phyloP scores from a whole-genome alignment of 64 coral and sea anemone genomes.

The Cladopsammia gracilis region DNA sequence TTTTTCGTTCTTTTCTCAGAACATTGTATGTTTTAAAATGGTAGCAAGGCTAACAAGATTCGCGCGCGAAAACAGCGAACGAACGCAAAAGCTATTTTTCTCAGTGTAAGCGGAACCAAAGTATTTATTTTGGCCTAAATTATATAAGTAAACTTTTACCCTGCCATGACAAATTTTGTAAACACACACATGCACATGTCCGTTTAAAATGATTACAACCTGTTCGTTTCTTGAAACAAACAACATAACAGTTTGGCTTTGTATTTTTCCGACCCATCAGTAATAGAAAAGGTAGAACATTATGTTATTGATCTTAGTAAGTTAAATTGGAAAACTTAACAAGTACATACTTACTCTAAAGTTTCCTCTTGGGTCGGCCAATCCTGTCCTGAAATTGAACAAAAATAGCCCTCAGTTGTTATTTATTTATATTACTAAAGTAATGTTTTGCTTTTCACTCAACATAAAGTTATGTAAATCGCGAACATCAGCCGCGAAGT shows the following conservation, averaged over 20 bases:
- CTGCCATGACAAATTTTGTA: background rate
- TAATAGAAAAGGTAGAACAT: no score
- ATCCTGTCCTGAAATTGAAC: background rate
- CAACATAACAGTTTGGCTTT: background rate
- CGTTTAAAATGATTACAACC: background rate
- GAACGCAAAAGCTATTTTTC: no score
- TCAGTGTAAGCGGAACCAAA: no score
- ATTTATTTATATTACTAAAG: background rate
- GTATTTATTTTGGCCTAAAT: no score
- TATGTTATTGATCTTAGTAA: no score
- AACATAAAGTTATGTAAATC: slow-evolving; percentile 49
- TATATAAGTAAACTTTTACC: no score
- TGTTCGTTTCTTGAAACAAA: background rate
- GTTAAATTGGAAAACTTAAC: background rate
- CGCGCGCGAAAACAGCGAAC: no score
- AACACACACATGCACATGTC: background rate
- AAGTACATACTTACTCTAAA: slow-evolving; percentile 10
- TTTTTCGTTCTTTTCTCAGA: no score
- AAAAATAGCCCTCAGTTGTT: background rate
- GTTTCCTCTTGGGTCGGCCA: background rate
- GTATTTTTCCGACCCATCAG: no score
- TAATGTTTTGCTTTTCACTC: background rate
- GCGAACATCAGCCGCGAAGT: background rate
- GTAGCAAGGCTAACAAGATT: no score
- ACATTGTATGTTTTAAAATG: no score